Percentiles rank a stretch among this genome's conserved stretches.
Conservation (phyloP, 2,888 invertebrate genomes). For the Pammene fasciana region DNA sequence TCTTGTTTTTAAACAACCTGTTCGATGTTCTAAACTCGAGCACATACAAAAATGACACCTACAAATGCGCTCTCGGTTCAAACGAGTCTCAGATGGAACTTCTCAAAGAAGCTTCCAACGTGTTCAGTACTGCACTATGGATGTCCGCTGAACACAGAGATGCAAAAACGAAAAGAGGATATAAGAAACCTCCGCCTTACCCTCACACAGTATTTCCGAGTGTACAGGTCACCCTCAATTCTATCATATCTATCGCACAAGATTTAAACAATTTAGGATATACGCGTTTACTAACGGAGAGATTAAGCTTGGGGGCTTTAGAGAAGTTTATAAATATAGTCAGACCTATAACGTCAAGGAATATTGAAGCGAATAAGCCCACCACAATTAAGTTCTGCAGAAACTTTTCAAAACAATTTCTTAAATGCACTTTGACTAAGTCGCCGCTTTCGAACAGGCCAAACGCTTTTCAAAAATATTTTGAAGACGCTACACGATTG, state of each 20-base stretch:
- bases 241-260: conserved; percentile 17
- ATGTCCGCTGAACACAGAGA: neutral
- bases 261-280: conserved; percentile 14
- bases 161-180: neutral
- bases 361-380: neutral
- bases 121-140: conserved; percentile 10
- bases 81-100: conserved; percentile 15
- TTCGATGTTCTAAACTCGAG: conserved; percentile 29
- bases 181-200: neutral
- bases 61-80: conserved; percentile 27
- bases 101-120: conserved; percentile 11
- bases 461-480: conserved; percentile 18
- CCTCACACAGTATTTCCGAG: neutral
- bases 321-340: conserved; percentile 6
- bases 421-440: conserved; percentile 9
- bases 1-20: conserved; percentile 18
- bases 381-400: conserved; percentile 24
- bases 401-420: conserved; percentile 20
- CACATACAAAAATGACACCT: conserved; percentile 20
- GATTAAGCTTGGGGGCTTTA: conserved; percentile 17
- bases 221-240: conserved; percentile 18
- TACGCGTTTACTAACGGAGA: conserved; percentile 20
- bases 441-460: conserved; percentile 26
- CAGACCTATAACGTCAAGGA: neutral
- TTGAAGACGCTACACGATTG: conserved; percentile 5